Evolutionary conservation across 1,140 invertebrate genomes (phyloP).

Genomic region (Aphelenchoides besseyi): DNA sequence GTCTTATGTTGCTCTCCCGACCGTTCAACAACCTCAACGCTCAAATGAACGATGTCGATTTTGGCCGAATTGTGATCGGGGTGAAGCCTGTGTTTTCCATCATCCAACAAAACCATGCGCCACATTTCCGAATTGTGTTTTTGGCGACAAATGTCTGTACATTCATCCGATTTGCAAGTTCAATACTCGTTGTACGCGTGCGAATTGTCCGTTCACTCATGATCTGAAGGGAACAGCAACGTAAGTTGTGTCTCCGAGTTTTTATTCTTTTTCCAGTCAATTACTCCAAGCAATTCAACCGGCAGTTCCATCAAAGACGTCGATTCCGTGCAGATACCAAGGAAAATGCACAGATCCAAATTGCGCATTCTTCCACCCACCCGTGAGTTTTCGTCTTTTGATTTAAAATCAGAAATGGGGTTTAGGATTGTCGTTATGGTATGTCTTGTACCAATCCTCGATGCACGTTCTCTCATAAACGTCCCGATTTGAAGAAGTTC

Average conservation of each 20-base stretch:
- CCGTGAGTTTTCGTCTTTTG: constrained; percentile 55
- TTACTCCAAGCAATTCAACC: not conserved
- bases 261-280: not conserved
- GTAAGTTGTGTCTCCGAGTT: no score
- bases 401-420: not conserved
- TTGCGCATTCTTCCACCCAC: constrained; percentile 66
- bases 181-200: constrained; percentile 75
- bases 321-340: constrained; percentile 64
- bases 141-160: constrained; percentile 81
- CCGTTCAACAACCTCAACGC: no score
- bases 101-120: constrained; percentile 71
- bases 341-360: constrained; percentile 65
- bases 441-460: not conserved
- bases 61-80: constrained; percentile 72
- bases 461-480: constrained; percentile 12
- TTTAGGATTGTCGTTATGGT: constrained; percentile 8
- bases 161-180: constrained; percentile 89
- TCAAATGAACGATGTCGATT: constrained; percentile 72
- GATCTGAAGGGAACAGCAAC: constrained; percentile 58
- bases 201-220: constrained; percentile 81
- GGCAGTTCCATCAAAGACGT: constrained; percentile 1
- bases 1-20: constrained; percentile 2
- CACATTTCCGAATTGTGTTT: constrained; percentile 81
- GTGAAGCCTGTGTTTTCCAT: constrained; percentile 70
- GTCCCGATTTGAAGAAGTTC: constrained; percentile 15